phyloP scores from a whole-genome alignment of 2,797 vertebrate species.

The Phataginus tetradactyla region DNA sequence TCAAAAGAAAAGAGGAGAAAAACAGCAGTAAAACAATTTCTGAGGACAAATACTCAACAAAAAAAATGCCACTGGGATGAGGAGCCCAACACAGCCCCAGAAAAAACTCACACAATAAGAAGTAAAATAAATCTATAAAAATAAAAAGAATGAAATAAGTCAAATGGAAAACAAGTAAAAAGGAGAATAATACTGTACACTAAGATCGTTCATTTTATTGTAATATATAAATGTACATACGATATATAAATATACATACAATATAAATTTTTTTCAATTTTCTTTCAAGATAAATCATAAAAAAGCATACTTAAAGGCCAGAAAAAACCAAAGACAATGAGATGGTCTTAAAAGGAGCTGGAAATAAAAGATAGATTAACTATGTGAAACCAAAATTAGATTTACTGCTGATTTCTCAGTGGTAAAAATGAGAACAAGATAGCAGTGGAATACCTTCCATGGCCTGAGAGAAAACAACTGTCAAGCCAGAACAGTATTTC shows the following conservation, averaged over 20 bases:
- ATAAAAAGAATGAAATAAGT: background rate
- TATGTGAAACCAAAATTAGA: background rate
- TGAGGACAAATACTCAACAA: background rate
- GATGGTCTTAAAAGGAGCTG: background rate
- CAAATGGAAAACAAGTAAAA: background rate
- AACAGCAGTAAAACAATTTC: background rate
- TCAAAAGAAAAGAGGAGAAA: background rate
- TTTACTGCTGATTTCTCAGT: background rate
- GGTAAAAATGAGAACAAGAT: background rate
- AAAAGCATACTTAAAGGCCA: background rate
- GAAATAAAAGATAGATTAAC: background rate
- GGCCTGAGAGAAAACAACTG: background rate
- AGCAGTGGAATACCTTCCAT: rapidly evolving
- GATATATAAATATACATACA: too few species aligned
- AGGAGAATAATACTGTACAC: background rate
- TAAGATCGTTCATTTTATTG: too few species aligned
- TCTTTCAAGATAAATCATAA: background rate
- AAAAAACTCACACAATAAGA: background rate
- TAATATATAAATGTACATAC: too few species aligned
- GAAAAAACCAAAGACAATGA: background rate
- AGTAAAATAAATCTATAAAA: background rate
- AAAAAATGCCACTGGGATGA: background rate
- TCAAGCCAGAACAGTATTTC: background rate
- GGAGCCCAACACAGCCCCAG: background rate
- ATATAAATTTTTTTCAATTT: too few species aligned